Conservation (phyloP, 2,888 invertebrate species). For the Drosophila hawaiiensis region DNA sequence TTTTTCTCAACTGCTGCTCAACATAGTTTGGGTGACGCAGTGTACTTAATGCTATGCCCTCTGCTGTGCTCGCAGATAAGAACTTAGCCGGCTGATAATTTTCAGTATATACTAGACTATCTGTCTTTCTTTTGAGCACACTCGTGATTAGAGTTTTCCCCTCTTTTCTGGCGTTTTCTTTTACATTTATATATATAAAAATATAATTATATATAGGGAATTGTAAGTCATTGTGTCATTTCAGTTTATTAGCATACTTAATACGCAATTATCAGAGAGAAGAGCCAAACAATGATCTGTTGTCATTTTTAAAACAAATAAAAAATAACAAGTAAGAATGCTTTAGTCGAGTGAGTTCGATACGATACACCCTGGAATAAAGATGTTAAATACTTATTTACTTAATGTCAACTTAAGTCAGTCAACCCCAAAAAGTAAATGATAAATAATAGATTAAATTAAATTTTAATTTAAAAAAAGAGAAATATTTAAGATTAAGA, state of each 20-base stretch:
- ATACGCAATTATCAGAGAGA: slow-evolving; percentile 43
- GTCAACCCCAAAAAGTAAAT: background rate
- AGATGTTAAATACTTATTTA: background rate
- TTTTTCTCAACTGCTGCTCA: background rate
- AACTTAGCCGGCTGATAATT: background rate
- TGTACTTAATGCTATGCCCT: background rate
- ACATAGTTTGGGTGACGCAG: background rate
- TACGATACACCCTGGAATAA: background rate
- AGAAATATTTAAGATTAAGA: background rate
- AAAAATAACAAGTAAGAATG: background rate
- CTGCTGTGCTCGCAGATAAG: slow-evolving; percentile 14
- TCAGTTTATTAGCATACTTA: slow-evolving; percentile 75
- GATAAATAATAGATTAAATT: background rate
- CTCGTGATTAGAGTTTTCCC: slow-evolving; percentile 7
- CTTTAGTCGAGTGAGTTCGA: background rate
- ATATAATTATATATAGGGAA: background rate
- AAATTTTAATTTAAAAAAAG: background rate
- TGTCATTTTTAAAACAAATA: too few species aligned
- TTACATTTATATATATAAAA: background rate
- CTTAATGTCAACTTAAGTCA: background rate
- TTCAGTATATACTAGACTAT: background rate
- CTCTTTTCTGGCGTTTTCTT: background rate
- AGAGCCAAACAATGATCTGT: background rate
- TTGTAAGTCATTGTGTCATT: slow-evolving; percentile 72
- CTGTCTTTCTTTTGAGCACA: slow-evolving; percentile 3